A percentile compares a stretch with the other conserved stretches of the same genome.
These are phyloP conservation scores for Megaptera novaeangliae DNA, from an alignment of 2,113 vertebrate genomes.

Conservation along the genomic window DNA sequence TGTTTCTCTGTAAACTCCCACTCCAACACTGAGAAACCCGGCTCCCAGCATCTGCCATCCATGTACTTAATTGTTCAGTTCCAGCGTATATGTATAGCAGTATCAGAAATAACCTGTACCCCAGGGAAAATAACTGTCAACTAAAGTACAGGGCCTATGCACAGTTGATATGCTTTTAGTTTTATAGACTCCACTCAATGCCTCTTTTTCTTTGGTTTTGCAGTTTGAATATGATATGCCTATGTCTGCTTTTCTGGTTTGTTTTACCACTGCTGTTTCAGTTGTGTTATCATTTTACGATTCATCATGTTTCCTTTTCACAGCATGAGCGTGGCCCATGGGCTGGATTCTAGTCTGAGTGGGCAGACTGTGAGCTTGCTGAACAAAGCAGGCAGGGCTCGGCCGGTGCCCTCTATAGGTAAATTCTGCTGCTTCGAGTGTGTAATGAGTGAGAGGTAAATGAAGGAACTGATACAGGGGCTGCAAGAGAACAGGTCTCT, in stretches of 20 bases:
- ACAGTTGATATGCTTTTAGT: background rate
- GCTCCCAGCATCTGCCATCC: too few species aligned
- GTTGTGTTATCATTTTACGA: background rate
- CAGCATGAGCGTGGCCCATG: background rate
- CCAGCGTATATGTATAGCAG: background rate
- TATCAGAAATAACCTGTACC: background rate
- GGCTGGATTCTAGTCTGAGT: too few species aligned
- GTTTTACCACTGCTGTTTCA: background rate
- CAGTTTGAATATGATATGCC: background rate
- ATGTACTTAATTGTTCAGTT: background rate
- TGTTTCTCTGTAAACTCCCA: background rate
- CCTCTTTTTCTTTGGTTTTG: background rate
- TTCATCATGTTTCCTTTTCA: background rate
- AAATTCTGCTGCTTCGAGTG: background rate
- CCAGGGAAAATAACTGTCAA: background rate
- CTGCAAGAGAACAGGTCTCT: background rate
- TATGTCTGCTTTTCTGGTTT: background rate
- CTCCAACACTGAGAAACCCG: background rate
- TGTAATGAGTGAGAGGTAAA: accelerated
- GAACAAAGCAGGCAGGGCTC: background rate
- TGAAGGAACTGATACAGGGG: background rate
- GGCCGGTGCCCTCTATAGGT: too few species aligned
- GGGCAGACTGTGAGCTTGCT: too few species aligned
- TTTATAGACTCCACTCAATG: background rate
- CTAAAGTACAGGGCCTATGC: background rate